Conservation (phyloP, 2,888 invertebrate genomes). For the Smittia sp. region DNA sequence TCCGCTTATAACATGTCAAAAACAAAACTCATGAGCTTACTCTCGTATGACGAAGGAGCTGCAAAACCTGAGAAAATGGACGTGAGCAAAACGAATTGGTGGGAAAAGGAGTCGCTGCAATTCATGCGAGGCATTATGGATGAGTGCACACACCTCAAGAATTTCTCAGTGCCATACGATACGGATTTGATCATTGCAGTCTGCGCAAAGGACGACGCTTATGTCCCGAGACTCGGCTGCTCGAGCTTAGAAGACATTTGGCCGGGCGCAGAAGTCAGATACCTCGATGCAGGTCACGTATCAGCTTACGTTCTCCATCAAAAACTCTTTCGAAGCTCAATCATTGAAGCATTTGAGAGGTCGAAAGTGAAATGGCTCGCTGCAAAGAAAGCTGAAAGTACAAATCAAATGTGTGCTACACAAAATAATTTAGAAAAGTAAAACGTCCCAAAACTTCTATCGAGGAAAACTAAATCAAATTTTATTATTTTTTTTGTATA, state of each 20-base stretch:
- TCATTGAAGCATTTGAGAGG: conserved; percentile 72
- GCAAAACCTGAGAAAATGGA: conserved; percentile 53
- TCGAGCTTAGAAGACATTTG: conserved; percentile 82
- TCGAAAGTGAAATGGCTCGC: conserved; percentile 58
- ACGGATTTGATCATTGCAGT: conserved; percentile 88
- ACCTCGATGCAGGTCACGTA: conserved; percentile 86
- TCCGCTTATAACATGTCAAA: conserved; percentile 43
- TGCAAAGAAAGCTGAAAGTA: neutral
- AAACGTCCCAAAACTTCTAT: too few relatives aligned
- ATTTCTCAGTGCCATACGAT: conserved; percentile 85
- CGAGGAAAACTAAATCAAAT: too few relatives aligned
- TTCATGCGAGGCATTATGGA: conserved; percentile 99
- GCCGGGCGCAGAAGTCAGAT: conserved; percentile 88
- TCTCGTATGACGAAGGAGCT: conserved; percentile 46
- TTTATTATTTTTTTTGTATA: too few relatives aligned
- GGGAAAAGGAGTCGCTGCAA: conserved; percentile 76
- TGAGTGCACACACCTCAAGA: conserved; percentile 93
- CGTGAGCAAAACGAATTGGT: conserved; percentile 64
- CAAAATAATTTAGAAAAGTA: too few relatives aligned
- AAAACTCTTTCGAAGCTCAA: conserved; percentile 69
- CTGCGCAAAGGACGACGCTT: conserved; percentile 83
- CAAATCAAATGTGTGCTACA: too few relatives aligned
- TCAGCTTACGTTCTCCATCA: conserved; percentile 84
- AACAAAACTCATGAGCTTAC: conserved; percentile 51
- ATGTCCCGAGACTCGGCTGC: conserved; percentile 84